A percentile compares a stretch with the other conserved stretches of the same genome.
These are phyloP conservation scores for Rhombomys opimus DNA, from an alignment of 2,113 vertebrate species.

Conservation along the genomic window DNA sequence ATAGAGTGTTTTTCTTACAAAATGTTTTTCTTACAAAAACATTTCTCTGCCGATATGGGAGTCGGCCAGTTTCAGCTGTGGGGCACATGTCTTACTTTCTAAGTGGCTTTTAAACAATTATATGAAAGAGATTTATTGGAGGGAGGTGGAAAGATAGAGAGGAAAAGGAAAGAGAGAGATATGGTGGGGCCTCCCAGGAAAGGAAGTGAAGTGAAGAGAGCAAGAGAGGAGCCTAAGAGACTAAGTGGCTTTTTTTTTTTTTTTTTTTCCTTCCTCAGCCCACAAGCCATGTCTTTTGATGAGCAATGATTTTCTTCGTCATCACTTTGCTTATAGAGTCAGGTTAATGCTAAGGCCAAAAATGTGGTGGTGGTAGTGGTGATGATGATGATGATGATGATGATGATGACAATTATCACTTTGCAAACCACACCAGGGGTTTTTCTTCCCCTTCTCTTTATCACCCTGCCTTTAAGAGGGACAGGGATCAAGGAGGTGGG, in stretches of 20 bases:
- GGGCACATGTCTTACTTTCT: not conserved
- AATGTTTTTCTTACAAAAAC: not conserved
- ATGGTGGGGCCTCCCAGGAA: too few species aligned
- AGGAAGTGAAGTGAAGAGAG: too few species aligned
- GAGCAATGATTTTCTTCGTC: not conserved
- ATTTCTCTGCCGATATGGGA: not conserved
- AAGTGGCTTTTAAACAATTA: not conserved
- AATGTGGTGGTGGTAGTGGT: too few species aligned
- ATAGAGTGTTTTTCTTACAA: not conserved
- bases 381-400: too few species aligned
- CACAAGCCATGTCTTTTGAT: not conserved
- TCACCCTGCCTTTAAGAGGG: not conserved
- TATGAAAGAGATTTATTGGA: too few species aligned
- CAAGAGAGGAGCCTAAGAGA: too few species aligned
- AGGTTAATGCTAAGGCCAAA: not conserved
- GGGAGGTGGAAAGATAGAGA: too few species aligned
- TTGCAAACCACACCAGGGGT: not conserved
- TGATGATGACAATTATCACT: not conserved
- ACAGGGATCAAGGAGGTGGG: slow-evolving; percentile 57
- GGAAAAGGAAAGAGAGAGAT: too few species aligned
- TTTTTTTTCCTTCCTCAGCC: not conserved
- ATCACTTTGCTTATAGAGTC: not conserved
- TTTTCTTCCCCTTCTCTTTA: slow-evolving; percentile 36
- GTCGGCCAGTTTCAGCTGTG: not conserved
- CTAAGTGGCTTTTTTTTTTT: not conserved